Evolutionary conservation across 2,113 vertebrate species (phyloP).

Genomic region (Anguilla rostrata): DNA sequence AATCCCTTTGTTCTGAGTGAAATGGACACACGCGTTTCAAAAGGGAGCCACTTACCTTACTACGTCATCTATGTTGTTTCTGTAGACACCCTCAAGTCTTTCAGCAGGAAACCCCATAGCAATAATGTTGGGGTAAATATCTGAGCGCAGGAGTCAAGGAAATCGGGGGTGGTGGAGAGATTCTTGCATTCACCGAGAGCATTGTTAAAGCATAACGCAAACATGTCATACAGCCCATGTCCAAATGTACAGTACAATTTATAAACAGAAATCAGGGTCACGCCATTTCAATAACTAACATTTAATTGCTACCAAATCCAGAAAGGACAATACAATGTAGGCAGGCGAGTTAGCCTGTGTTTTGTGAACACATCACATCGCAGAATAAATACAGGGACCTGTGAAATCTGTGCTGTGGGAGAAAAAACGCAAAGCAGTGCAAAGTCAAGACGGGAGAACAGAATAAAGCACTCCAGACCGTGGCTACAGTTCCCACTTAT

Average conservation of each 20-base stretch:
- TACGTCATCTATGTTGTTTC: slow-evolving; percentile 97
- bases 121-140: slow-evolving; percentile 98
- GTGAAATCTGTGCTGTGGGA: neutral
- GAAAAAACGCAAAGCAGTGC: neutral
- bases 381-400: neutral
- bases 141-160: slow-evolving; percentile 75
- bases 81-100: slow-evolving; percentile 94
- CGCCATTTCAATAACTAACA: neutral
- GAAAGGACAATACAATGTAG: no score
- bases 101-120: slow-evolving; percentile 98
- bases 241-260: neutral
- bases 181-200: neutral
- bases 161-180: slow-evolving; percentile 25
- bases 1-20: neutral
- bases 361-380: neutral
- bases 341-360: neutral
- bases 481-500: neutral
- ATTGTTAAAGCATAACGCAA: neutral
- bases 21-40: neutral
- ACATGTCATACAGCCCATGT: neutral
- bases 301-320: neutral
- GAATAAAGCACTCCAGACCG: neutral
- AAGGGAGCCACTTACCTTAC: slow-evolving; percentile 77
- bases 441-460: neutral
- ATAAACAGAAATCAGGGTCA: neutral